Base-by-base conservation (phyloP, 1,140 invertebrate genomes). In the Hestina assimilis region DNA sequence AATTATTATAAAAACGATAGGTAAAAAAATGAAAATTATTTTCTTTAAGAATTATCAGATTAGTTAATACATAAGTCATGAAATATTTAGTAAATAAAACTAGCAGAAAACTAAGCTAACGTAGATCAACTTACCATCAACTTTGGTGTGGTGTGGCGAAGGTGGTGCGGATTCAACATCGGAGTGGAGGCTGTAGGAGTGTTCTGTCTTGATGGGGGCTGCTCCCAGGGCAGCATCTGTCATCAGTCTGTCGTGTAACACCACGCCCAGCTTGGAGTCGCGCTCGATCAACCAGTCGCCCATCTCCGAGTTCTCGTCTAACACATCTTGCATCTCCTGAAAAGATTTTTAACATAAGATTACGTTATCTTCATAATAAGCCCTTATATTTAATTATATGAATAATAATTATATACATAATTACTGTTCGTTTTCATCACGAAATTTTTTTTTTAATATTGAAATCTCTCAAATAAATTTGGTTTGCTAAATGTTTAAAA, bases 181-280 rank as follows among this genome's bases (percentile, higher is more conserved):
- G 72, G 93, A 92, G 60, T 91, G 90, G 3, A 95, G 83, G 69
- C 94, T 95, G 88, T 96, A 96, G 43, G 94, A 95, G 87, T 96
- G 94, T 90, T 97, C 95, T 76, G 94, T 92, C 90, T 96, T 94
- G 83, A 96, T 95, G 63, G 95, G 94, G 66, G 91, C 86, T 12
- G 93, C 93, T 33, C 94, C 95, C 6, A 96, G 89, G 9, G 94
- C 92, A 0, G 96, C 95, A 72, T 97, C 96, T 17, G 96, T 96
- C 92, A 97, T 97, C 69, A 97, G 91, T 64, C 95, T 91, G 83
- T 97, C 96, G 77, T 96, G 94, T 1, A 97, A 89, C 14, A 96
- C 92, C 47, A 97, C 95, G 19, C 89, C 89, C 2, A 80, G 73
- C 60, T 89, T 89, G 12, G 89, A 86, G 50, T 90, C 82, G 8